Evolutionary conservation across 1,140 invertebrate genomes (phyloP), one percentile per base, ranked within the genome.

Genomic region (Ladona fulva): DNA sequence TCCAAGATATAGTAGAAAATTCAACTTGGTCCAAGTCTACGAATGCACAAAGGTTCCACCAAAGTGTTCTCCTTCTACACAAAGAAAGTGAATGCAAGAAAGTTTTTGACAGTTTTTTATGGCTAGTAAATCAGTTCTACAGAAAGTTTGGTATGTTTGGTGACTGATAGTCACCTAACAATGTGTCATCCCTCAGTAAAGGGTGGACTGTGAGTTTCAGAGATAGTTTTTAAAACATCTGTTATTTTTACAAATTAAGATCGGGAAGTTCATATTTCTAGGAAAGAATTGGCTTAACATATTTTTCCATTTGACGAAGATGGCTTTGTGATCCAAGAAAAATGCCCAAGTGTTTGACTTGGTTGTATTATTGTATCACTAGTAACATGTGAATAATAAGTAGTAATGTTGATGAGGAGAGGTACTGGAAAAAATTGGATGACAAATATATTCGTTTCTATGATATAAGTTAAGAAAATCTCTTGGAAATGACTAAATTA

Each of bases 1-100:
- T 66, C 52, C 52, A 66, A 22, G 52, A 22, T 6, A 66, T 66
- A 19, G 14, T 16, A 66, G 14, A 22, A 66, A 66, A 22, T 66
- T 19, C 52, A 66, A 66, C n/a, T 66, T 66, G 52, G 52, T 66
- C 52, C 52, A 66, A 66, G 52, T 66, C 52, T 66, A 66, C 5
- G n/a, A 66, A 66, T 66, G 52, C 52, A 66, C 52, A 66, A 66
- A 66, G 52, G 52, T 66, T 66, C 52, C 52, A 66, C 52, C 52
- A 66, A 66, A 66, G 52, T 66, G 52, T 66, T 66, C 52, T 22
- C 52, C 52, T 66, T 66, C 52, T 66, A 66, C 29, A 37, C 52
- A 6, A 66, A 66, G 52, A 16, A 66, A 66, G 52, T 66, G 52
- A 66, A 66, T 66, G 52, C 52, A 66, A 66, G 52, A 66, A 66